Base-by-base conservation (phyloP, 2,797 vertebrate genomes). In the Manis crassicaudata region DNA sequence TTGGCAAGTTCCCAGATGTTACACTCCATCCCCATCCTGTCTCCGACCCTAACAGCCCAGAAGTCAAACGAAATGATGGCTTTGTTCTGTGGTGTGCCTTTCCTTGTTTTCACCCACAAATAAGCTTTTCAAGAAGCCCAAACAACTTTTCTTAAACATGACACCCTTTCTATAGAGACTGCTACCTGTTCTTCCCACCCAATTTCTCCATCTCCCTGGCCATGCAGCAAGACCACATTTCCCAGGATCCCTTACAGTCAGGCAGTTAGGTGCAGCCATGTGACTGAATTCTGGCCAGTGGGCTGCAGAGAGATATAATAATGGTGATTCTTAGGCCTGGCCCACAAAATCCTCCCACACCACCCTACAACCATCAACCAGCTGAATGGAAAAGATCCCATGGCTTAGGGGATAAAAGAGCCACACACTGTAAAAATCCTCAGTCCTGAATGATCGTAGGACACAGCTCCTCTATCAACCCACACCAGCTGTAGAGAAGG, bases 101-200 rank as follows among this genome's bases (percentile, higher is more conserved):
- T 79, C 77, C 72, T 85, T 68, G 37, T 18, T 76, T 60, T 75
- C 73, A 85, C 16, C 20, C 23, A 11, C 32, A 16, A 80, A 79
- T 4, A 40, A 92, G n/a, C 52, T 88, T 93, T 83, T 58, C 40
- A 84, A 88, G 20, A 93, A 29, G 14, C 11, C 35, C 9, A 82
- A 90, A n/a, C 25, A 60, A 58, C 18, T 92, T 90, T 82, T 94
- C 23, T 76, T 70, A 18, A 85, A 54, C 87, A 92, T 13, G 20
- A 73, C 29, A 27, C 72, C 46, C 50, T 14, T 80, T 73, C 70
- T 46, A 52, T 46, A 94, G 50, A 93, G 46, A 88, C 29, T 58
- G 46, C 9, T 17, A 43, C 21, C 27, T 72, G 6, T 13, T 58
- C 60, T 50, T 56, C 29, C 21, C 29, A 37, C 6, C 9, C 8